These are phyloP conservation scores for Panagrolaimus sp. DNA, from an alignment of 1,140 invertebrate species.

Conservation along the genomic window DNA sequence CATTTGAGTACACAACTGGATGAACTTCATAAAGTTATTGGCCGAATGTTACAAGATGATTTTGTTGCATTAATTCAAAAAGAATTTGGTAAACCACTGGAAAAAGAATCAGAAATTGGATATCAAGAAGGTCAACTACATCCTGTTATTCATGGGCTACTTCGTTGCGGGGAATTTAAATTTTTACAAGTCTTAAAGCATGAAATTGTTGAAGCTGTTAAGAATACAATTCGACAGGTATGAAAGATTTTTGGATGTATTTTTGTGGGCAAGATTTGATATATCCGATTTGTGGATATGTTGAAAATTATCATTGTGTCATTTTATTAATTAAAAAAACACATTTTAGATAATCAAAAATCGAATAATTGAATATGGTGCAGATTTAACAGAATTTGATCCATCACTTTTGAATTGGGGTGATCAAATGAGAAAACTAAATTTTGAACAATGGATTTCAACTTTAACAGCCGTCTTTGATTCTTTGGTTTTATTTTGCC, in stretches of 20 bases:
- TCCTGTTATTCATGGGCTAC: conserved; percentile 58
- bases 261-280: too few relatives aligned
- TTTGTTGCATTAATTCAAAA: conserved; percentile 83
- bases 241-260: conserved; percentile 8
- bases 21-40: conserved; percentile 90
- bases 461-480: conserved; percentile 72
- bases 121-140: conserved; percentile 53
- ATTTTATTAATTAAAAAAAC: conserved; percentile 9
- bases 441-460: conserved; percentile 73
- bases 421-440: conserved; percentile 68
- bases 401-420: conserved; percentile 66
- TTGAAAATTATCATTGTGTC: background rate
- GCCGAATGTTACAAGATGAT: conserved; percentile 91
- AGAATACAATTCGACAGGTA: conserved; percentile 53
- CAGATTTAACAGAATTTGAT: conserved; percentile 44
- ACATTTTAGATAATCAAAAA: conserved; percentile 45
- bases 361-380: conserved; percentile 44
- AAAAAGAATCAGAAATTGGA: conserved; percentile 65
- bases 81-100: conserved; percentile 79
- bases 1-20: conserved; percentile 89
- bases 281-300: too few relatives aligned
- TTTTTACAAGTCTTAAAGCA: conserved; percentile 52
- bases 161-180: conserved; percentile 57
- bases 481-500: conserved; percentile 67
- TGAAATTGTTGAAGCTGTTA: conserved; percentile 54